phyloP scores from a whole-genome alignment of 2,113 vertebrate species.

The Donacobius atricapilla region DNA sequence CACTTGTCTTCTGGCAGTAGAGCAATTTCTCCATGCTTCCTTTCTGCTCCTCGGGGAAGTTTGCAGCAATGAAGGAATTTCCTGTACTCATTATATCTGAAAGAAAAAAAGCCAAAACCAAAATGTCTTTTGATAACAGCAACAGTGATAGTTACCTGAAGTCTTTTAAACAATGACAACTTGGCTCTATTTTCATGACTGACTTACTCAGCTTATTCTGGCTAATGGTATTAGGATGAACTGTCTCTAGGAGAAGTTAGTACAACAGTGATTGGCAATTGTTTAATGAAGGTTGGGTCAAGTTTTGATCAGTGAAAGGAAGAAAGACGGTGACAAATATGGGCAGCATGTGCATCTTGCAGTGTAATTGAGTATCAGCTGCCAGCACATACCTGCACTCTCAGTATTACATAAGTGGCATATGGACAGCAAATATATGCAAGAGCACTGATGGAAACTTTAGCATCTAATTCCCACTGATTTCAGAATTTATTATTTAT shows the following conservation, averaged over 20 bases:
- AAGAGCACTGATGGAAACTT: background rate
- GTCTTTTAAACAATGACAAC: background rate
- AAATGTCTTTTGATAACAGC: background rate
- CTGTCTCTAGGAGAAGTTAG: background rate
- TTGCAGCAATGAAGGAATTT: background rate
- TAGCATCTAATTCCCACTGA: background rate
- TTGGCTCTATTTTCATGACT: background rate
- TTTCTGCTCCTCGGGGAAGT: slow-evolving; percentile 29
- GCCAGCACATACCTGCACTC: background rate
- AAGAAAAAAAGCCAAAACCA: background rate
- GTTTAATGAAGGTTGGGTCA: background rate
- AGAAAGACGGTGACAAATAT: background rate
- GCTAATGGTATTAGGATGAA: background rate
- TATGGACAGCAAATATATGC: background rate
- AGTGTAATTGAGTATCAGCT: background rate
- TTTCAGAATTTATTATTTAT: background rate
- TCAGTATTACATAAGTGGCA: background rate
- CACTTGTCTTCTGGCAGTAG: slow-evolving; percentile 43
- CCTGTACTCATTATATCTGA: slow-evolving; percentile 47
- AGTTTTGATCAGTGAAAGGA: background rate
- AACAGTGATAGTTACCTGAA: background rate
- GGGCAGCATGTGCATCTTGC: background rate
- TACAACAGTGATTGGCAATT: background rate
- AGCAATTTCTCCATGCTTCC: background rate
- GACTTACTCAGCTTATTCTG: background rate